Evolutionary conservation across 1,140 invertebrate genomes (phyloP).

Genomic region (Macrobrachium rosenbergii): DNA sequence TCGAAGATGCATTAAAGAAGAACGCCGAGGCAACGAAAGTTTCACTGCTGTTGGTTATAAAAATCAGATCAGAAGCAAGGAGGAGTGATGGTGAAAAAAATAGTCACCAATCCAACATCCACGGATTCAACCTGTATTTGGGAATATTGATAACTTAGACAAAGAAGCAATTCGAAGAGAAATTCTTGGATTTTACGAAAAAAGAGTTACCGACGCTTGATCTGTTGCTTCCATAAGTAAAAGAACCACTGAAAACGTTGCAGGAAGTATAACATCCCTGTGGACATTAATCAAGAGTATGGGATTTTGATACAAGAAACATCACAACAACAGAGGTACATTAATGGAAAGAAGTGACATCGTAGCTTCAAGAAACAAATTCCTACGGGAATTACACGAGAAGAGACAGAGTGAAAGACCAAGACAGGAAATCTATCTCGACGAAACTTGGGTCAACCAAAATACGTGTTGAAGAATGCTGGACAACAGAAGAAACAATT

Average conservation of each 20-base stretch:
- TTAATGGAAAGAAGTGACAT: too few relatives aligned
- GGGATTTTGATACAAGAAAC: too few relatives aligned
- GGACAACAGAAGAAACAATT: background rate
- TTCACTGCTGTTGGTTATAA: too few relatives aligned
- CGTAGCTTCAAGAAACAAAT: too few relatives aligned
- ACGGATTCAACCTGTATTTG: constrained; percentile 12
- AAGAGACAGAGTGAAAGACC: background rate
- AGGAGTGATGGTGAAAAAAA: too few relatives aligned
- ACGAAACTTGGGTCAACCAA: constrained; percentile 16
- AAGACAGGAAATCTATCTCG: constrained; percentile 9
- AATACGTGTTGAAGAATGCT: constrained; percentile 12
- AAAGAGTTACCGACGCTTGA: background rate
- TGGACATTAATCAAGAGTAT: constrained; percentile 2
- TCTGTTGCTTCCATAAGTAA: background rate
- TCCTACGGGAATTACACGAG: background rate
- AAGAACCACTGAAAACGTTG: constrained; percentile 9
- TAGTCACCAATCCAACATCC: too few relatives aligned
- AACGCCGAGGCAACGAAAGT: too few relatives aligned
- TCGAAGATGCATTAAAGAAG: too few relatives aligned
- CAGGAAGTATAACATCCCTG: background rate
- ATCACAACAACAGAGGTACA: too few relatives aligned
- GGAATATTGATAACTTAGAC: constrained; percentile 9
- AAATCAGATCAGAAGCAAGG: too few relatives aligned
- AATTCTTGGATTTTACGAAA: constrained; percentile 28
- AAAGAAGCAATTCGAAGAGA: constrained; percentile 9